Evolutionary conservation across 2,797 vertebrate species (phyloP).

Genomic region (Halcyon chelicuti): DNA sequence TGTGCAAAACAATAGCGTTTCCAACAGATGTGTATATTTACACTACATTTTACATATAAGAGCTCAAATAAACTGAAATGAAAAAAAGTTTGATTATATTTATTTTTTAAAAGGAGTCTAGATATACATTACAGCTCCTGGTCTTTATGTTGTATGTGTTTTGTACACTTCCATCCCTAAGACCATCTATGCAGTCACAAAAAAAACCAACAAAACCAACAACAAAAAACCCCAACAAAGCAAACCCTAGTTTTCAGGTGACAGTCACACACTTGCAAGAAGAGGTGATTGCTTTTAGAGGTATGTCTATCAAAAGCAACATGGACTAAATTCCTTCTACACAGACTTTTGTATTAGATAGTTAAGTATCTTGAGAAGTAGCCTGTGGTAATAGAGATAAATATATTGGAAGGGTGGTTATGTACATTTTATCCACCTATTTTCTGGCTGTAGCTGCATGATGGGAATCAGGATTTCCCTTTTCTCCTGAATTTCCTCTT

Average conservation of each 20-base stretch:
- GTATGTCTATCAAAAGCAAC: background rate
- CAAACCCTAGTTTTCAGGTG: background rate
- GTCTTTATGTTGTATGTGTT: background rate
- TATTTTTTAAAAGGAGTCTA: background rate
- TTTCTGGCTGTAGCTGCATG: background rate
- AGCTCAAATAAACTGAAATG: background rate
- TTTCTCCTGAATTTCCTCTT: background rate
- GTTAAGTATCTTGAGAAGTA: background rate
- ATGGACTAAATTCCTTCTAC: background rate
- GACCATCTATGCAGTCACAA: background rate
- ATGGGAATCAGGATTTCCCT: background rate
- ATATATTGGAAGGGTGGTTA: background rate
- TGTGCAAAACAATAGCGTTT: background rate
- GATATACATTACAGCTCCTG: background rate
- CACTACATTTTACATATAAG: background rate
- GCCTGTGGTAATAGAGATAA: background rate
- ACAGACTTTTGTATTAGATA: background rate
- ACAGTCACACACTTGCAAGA: background rate
- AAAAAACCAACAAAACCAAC: background rate
- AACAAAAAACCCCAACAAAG: too few relatives aligned
- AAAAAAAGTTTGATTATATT: background rate
- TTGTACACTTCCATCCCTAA: background rate
- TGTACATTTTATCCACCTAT: background rate
- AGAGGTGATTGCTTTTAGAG: background rate
- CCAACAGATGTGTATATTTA: background rate